Evolutionary conservation across 2,888 invertebrate genomes (phyloP), one percentile per base, ranked within the genome.

Genomic region (Proisotoma minuta): DNA sequence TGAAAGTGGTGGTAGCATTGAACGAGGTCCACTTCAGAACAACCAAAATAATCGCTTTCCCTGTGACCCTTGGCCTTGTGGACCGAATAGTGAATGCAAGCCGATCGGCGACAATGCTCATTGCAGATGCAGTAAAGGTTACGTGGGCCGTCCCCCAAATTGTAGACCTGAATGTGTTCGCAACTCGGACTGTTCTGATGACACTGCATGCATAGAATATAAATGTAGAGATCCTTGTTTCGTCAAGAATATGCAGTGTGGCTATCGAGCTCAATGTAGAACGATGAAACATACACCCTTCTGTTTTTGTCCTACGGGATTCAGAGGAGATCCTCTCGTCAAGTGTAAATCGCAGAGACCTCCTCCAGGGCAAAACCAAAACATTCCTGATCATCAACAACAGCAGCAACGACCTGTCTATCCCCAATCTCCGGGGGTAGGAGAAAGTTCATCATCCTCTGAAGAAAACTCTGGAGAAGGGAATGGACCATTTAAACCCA

Each of bases 61-160:
- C 15, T 63, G 60, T 47, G 58, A 60, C 40, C 59, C 64, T 27
- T 67, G 67, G 67, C 67, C 67, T 3, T 67, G 67, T 39, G 67
- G 67, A 39, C 62, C 67, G 18, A 52, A 58, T 22, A 58, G 66
- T 18, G 61, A 67, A 48, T 67, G 67, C 22, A 59, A 47, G 28
- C 67, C 67, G 5, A 64, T 67, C 18, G 64, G 62, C 5, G 64
- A 63, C 5, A 59, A 52, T 49, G 67, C 67, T 2, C 64, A 67
- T 43, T 67, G 67, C 26, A 58, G 57, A n/a, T 67, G 67, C 34
- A 57, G 59, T n/a, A 29, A 49, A 5, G 64, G 64, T 39, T 64
- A 61, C 28, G 53, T 64, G 4, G 64, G 64, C 40, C 22, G 51
- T 1, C 60, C 63, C 58, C 67, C 67, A 12, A 63, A 64, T 29